phyloP scores from a whole-genome alignment of 2,888 invertebrate genomes.

The Caenorhabditis wallacei region DNA sequence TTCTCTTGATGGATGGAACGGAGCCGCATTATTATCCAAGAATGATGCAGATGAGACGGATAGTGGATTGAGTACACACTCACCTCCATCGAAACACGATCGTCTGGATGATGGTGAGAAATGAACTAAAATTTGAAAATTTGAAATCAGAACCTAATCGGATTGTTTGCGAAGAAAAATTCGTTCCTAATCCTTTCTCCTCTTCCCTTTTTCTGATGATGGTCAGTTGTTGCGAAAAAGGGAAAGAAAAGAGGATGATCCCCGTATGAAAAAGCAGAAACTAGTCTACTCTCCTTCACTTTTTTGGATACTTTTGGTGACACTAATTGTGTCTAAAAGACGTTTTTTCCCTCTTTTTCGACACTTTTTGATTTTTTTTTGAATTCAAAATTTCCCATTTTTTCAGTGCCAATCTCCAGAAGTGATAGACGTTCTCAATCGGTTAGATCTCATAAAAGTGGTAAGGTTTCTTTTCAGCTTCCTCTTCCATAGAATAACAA shows the following conservation, averaged over 20 bases:
- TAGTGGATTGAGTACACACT: conserved; percentile 55
- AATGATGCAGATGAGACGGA: conserved; percentile 58
- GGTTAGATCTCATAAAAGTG: conserved; percentile 64
- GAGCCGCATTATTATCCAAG: not conserved
- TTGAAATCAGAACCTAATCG: conserved; percentile 18
- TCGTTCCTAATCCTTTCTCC: conserved; percentile 33
- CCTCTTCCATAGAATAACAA: not conserved
- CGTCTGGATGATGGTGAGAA: conserved; percentile 43
- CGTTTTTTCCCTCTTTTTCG: not conserved
- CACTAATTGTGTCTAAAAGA: conserved; percentile 52
- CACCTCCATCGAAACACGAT: conserved; percentile 62
- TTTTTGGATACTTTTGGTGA: conserved; percentile 29
- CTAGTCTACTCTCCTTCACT: conserved; percentile 31
- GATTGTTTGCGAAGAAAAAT: conserved; percentile 9
- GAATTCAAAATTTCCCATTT: not conserved
- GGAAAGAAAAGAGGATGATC: conserved; percentile 22
- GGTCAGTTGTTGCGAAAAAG: conserved; percentile 39
- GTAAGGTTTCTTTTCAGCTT: conserved; percentile 20
- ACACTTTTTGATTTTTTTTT: not conserved
- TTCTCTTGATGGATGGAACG: conserved; percentile 30
- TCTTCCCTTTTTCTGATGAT: conserved; percentile 13
- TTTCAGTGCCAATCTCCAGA: conserved; percentile 58
- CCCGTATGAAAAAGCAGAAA: conserved; percentile 43
- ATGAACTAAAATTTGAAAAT: too few relatives aligned
- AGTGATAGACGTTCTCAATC: conserved; percentile 67